Base-by-base conservation (phyloP, 2,113 vertebrate genomes). In the Trichomycterus rosablanca region DNA sequence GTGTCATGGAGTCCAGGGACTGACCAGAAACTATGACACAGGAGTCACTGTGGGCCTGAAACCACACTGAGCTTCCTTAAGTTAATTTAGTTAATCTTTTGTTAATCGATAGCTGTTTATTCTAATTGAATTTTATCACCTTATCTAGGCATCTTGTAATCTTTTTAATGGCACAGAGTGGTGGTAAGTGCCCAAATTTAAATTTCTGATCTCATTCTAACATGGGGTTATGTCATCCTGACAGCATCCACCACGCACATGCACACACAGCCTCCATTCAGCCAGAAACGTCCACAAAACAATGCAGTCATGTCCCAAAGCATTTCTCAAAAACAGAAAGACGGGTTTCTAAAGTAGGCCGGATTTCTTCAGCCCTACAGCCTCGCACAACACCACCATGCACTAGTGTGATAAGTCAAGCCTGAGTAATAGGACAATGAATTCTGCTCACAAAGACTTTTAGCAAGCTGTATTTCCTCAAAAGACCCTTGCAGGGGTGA, bases 281-380 rank as follows among this genome's bases (percentile, higher is more conserved):
- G 10, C 9, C n/a, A 44, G 57, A 20, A 40, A 28, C 66, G 40
- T 59, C 18, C 6, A 49, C 14, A 19, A 40, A 63, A 55, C 46
- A 50, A 53, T 50, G 53, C 35, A 56, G 43, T 12, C 34, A 45
- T 53, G 70, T 46, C 37, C 46, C 12, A 72, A 79, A 72, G 71
- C 70, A 68, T 76, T 76, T 63, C 74, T 78, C 74, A 75, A 35
- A 59, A 48, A 53, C 19, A 60, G n/a, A n/a, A n/a, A n/a, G 65
- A 43, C 44, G 55, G 54, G 44, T 66, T 48, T 43, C 42, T 58
- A 70, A 81, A 81, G 73, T 80, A 68, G 81, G 76, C 73, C 73
- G 16, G 52, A 7, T 55, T 50, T 64, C 39, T 46, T 58, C 20
- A 9, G 34, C 19, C 34, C 15, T 6, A 11, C 14, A 16, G 14